Evolutionary conservation across 2,797 vertebrate genomes (phyloP), one percentile per base, ranked within the genome.

Genomic region (Poeciliopsis turneri): DNA sequence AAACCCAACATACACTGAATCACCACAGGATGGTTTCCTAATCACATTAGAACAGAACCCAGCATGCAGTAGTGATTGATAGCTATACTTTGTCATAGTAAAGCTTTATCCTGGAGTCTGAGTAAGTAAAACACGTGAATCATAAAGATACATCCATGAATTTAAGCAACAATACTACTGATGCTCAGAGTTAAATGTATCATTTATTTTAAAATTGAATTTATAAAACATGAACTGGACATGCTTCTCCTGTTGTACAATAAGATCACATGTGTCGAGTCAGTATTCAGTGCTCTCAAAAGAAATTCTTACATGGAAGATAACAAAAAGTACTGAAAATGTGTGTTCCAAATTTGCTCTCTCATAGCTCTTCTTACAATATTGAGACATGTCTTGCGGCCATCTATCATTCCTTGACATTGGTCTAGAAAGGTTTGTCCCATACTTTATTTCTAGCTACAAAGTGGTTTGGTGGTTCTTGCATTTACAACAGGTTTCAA

Each of bases 1-100:
- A 88, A 59, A 83, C 39, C 71, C 74, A 86, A 72, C 84, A 87
- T 87, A 72, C 77, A 86, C 85, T 86, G 84, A 88, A 86, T 87
- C 82, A 85, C 66, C 80, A 59, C 72, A 89, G 87, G 86, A 90
- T 82, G 73, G 81, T 75, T 81, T 86, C 75, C 86, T 87, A 84
- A 91, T 88, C 79, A 28, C 84, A 51, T 75, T 55, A 45, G 30
- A 84, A 82, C 89, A 89, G 86, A 84, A 72, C 79, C 28, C 41
- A 82, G 74, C 61, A 79, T n/a, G 75, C 75, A 82, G 39, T 78
- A 72, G 81, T 91, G 87, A 90, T 87, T 76, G 77, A 92, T 89
- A 76, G 57, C 83, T 46, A 12, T 30, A 64, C 46, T 79, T 61
- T 39, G 84, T 68, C 47, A 75, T 53, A 70, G 78, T 72, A 75